Percentiles rank a stretch among this genome's conserved stretches.
phyloP scores from a whole-genome alignment of 1,140 invertebrate genomes.

The Lepidurus arcticus region DNA sequence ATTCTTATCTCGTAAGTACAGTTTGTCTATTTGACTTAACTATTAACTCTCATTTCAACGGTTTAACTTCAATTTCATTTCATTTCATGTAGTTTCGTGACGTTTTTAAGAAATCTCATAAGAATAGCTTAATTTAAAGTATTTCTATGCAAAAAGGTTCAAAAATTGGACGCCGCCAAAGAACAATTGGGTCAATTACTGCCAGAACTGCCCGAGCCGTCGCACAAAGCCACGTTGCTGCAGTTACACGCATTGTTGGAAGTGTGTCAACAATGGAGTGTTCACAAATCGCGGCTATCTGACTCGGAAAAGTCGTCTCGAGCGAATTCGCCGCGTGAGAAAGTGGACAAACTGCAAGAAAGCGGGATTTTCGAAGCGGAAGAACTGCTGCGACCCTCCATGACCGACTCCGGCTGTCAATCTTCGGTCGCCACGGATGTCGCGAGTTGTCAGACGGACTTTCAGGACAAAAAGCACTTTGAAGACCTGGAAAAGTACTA shows the following conservation, averaged over 20 bases:
- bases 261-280: slow-evolving; percentile 27
- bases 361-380: slow-evolving; percentile 59
- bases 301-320: slow-evolving; percentile 41
- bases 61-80: not conserved
- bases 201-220: slow-evolving; percentile 26
- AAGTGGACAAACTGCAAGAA: slow-evolving; percentile 50
- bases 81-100: too few species aligned
- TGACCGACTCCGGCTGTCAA: slow-evolving; percentile 32
- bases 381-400: slow-evolving; percentile 40
- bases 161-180: slow-evolving; percentile 29
- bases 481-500: slow-evolving; percentile 32
- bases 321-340: slow-evolving; percentile 43
- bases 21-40: not conserved
- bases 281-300: slow-evolving; percentile 38
- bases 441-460: slow-evolving; percentile 33
- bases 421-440: slow-evolving; percentile 31
- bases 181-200: slow-evolving; percentile 20
- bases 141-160: not conserved
- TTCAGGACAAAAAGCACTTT: slow-evolving; percentile 34
- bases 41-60: not conserved
- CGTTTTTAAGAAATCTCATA: too few species aligned
- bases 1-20: not conserved
- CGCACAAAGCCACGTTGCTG: slow-evolving; percentile 28
- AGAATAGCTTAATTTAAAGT: not conserved
- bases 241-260: slow-evolving; percentile 31